These are phyloP conservation scores for Pygocentrus nattereri DNA, from an alignment of 2,797 vertebrate species.

Conservation along the genomic window DNA sequence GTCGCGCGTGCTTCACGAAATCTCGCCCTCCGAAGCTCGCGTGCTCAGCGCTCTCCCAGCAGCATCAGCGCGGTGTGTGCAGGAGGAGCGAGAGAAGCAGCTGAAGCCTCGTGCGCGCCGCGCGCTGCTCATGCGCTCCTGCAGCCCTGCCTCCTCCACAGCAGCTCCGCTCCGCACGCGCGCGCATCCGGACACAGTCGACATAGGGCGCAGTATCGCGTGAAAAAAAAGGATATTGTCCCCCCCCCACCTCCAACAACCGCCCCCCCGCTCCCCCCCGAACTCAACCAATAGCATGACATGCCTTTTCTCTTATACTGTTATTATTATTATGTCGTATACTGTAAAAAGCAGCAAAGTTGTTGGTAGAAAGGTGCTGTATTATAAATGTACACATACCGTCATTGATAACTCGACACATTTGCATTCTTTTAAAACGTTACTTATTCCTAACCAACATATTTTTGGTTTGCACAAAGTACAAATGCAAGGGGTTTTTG, in stretches of 20 bases:
- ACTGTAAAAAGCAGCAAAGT: not conserved
- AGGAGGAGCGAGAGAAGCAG: not conserved
- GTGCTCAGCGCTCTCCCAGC: slow-evolving; percentile 52
- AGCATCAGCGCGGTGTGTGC: slow-evolving; percentile 41
- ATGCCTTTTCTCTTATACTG: not conserved
- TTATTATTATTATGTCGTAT: too few species aligned
- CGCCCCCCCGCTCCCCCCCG: not conserved
- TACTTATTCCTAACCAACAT: too few species aligned
- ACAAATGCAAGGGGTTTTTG: too few species aligned
- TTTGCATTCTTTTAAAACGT: too few species aligned
- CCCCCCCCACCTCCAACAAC: too few species aligned
- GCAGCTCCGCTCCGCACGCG: slow-evolving; percentile 23
- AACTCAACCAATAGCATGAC: not conserved
- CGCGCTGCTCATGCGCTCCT: slow-evolving; percentile 26
- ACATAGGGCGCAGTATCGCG: not conserved
- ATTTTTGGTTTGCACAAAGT: too few species aligned
- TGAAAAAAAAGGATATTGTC: not conserved
- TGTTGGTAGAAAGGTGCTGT: too few species aligned
- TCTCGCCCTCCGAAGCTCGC: slow-evolving; percentile 43
- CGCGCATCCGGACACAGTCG: not conserved
- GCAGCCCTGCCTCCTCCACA: slow-evolving; percentile 53
- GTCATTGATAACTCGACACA: too few species aligned
- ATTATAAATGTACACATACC: too few species aligned
- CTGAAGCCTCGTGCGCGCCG: not conserved
- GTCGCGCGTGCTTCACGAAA: slow-evolving; percentile 73